Conservation (phyloP, 2,888 invertebrate genomes). For the Sisyra nigra region DNA sequence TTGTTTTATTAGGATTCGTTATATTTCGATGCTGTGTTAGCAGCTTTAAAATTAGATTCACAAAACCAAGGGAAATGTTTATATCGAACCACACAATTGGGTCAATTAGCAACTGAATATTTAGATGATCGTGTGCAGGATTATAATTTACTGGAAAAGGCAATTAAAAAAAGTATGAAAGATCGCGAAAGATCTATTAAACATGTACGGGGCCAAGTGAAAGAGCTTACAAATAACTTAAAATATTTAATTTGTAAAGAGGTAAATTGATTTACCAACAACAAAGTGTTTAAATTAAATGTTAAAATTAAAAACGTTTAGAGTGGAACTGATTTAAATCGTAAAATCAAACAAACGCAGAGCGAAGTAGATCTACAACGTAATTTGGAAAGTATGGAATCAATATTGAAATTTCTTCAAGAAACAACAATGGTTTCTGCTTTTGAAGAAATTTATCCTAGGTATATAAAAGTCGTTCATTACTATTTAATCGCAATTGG, state of each 20-base stretch:
- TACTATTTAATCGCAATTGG: too few relatives aligned
- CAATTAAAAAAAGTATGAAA: slow-evolving; percentile 45
- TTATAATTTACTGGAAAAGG: slow-evolving; percentile 37
- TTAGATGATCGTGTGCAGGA: slow-evolving; percentile 43
- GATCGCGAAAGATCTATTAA: slow-evolving; percentile 39
- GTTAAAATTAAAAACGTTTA: slow-evolving; percentile 1
- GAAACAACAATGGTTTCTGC: neutral
- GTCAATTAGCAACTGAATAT: slow-evolving; percentile 49
- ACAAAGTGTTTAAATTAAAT: slow-evolving; percentile 7
- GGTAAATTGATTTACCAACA: slow-evolving; percentile 17
- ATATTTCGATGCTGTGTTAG: slow-evolving; percentile 44
- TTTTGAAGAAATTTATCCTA: neutral
- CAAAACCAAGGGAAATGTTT: slow-evolving; percentile 42
- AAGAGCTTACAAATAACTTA: slow-evolving; percentile 26
- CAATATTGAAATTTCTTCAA: slow-evolving; percentile 19
- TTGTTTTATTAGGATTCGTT: slow-evolving; percentile 35
- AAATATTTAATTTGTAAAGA: slow-evolving; percentile 28
- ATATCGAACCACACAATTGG: slow-evolving; percentile 44
- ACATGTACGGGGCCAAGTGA: slow-evolving; percentile 27
- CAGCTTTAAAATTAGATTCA: slow-evolving; percentile 38
- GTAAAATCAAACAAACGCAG: slow-evolving; percentile 12
- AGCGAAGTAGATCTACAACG: slow-evolving; percentile 20
- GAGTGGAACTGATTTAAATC: slow-evolving; percentile 8
- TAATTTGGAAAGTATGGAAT: slow-evolving; percentile 24
- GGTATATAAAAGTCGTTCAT: too few relatives aligned